Conservation (phyloP, 2,888 invertebrate genomes). For the Xestia c-nigrum region DNA sequence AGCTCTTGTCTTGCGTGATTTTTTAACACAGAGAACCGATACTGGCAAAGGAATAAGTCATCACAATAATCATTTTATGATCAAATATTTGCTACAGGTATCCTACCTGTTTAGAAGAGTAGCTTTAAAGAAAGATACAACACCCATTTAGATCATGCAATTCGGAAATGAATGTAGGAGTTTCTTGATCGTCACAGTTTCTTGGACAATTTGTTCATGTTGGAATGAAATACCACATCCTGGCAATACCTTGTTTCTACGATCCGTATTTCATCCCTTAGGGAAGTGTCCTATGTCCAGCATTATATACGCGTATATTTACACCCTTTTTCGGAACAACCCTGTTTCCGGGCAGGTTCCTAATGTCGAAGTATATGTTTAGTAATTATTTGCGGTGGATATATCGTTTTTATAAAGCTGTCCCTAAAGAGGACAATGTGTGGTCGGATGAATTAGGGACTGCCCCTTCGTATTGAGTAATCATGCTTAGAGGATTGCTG, state of each 20-base stretch:
- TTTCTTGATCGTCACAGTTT: not conserved
- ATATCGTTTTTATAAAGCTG: constrained; percentile 50
- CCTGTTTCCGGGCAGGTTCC: constrained; percentile 28
- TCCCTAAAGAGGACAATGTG: constrained; percentile 21
- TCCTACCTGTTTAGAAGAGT: no score
- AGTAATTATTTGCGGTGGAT: constrained; percentile 51
- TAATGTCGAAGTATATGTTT: constrained; percentile 21
- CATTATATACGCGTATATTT: constrained; percentile 44
- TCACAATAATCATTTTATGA: not conserved
- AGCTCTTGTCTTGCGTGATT: not conserved
- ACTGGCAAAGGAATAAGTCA: not conserved
- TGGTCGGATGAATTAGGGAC: constrained; percentile 32
- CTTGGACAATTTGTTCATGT: constrained; percentile 6
- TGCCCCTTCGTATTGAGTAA: constrained; percentile 7
- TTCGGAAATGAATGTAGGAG: not conserved
- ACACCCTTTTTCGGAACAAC: constrained; percentile 46
- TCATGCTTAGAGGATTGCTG: constrained; percentile 3
- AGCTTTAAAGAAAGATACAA: not conserved
- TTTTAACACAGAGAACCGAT: not conserved
- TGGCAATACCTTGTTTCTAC: not conserved
- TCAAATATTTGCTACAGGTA: not conserved
- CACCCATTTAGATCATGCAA: not conserved
- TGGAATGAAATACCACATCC: not conserved
- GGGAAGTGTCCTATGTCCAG: constrained; percentile 40
- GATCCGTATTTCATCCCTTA: constrained; percentile 12